Conservation (phyloP, 2,888 invertebrate species). For the Phaonia tiefii region DNA sequence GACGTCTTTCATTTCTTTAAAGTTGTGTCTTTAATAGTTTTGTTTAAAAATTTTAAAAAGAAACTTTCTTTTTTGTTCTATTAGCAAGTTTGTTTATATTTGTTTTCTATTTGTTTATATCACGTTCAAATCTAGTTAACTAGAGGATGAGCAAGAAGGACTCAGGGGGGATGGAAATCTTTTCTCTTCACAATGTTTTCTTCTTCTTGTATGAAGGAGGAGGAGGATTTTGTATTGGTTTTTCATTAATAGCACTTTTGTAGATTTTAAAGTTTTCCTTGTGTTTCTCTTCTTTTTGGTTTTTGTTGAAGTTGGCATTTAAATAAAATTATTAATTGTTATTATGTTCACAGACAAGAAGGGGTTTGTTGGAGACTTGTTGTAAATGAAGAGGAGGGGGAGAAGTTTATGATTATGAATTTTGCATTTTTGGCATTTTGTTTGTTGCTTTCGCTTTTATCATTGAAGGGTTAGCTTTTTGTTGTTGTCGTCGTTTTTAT, state of each 20-base stretch:
- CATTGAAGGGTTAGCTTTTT: slow-evolving; percentile 62
- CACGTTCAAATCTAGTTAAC: slow-evolving; percentile 51
- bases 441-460: slow-evolving; percentile 71
- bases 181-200: slow-evolving; percentile 12
- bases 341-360: slow-evolving; percentile 11
- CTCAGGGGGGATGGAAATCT: neutral
- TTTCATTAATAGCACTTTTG: slow-evolving; percentile 40
- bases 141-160: slow-evolving; percentile 1
- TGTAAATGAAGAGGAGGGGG: neutral
- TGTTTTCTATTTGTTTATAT: slow-evolving; percentile 25
- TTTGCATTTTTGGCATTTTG: slow-evolving; percentile 68
- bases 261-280: slow-evolving; percentile 61
- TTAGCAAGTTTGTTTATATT: slow-evolving; percentile 3
- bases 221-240: slow-evolving; percentile 1
- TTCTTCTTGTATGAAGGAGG: no score
- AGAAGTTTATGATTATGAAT: slow-evolving; percentile 65
- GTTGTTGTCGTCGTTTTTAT: slow-evolving; percentile 68
- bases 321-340: slow-evolving; percentile 57
- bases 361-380: no score
- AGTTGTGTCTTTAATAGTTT: slow-evolving; percentile 7
- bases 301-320: slow-evolving; percentile 48
- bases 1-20: slow-evolving; percentile 50
- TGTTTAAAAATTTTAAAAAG: slow-evolving; percentile 11
- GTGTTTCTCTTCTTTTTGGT: slow-evolving; percentile 44
- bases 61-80: slow-evolving; percentile 16